These are phyloP conservation scores for Macrosiphum euphorbiae DNA, from an alignment of 2,888 invertebrate species.

Conservation along the genomic window DNA sequence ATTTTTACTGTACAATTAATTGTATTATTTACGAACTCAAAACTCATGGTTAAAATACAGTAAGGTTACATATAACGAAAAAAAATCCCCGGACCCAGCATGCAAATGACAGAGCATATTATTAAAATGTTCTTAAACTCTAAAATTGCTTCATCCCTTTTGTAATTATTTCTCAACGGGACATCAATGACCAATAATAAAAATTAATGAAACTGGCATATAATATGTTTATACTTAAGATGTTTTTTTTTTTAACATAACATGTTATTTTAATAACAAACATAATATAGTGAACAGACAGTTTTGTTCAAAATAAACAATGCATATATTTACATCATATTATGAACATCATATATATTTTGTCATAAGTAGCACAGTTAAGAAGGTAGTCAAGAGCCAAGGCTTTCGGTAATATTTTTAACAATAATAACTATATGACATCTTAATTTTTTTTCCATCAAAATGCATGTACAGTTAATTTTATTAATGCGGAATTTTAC, in stretches of 20 bases:
- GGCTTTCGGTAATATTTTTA: not conserved
- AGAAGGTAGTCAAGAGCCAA: not conserved
- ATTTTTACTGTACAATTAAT: not conserved
- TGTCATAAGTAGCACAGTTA: not conserved
- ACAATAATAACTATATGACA: not conserved
- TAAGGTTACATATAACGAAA: not conserved
- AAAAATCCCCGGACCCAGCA: not conserved
- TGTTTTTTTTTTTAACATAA: not conserved
- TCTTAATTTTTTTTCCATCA: not conserved
- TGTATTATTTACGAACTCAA: not conserved
- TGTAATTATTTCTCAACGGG: not conserved
- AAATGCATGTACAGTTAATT: not conserved
- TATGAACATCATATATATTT: not conserved
- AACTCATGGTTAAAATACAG: not conserved
- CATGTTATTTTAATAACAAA: not conserved
- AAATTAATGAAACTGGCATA: not conserved
- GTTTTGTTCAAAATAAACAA: not conserved
- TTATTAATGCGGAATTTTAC: not conserved
- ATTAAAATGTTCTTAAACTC: not conserved
- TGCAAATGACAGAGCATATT: slow-evolving; percentile 28
- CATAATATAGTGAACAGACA: not conserved
- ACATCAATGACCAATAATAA: not conserved
- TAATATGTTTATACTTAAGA: not conserved
- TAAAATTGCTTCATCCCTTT: not conserved
- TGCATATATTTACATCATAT: not conserved